These are phyloP conservation scores for Ichneumoninae sp. DNA, from an alignment of 2,888 invertebrate species.

Conservation along the genomic window DNA sequence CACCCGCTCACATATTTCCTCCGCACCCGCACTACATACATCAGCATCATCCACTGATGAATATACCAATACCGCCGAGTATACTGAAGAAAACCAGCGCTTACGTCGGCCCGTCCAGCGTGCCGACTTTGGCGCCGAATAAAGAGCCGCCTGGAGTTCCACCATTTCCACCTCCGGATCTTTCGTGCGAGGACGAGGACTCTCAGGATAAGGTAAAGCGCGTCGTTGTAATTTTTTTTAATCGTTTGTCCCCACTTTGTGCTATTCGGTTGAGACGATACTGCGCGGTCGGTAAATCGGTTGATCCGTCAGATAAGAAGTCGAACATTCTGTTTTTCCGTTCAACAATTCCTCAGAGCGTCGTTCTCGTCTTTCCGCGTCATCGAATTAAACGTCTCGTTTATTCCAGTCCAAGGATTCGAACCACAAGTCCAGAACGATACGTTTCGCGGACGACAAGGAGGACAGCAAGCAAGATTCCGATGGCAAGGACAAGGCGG, in stretches of 20 bases:
- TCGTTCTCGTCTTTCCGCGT: not conserved
- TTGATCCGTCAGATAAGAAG: not conserved
- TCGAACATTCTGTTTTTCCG: not conserved
- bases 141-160: slow-evolving; percentile 94
- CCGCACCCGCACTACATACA: slow-evolving; percentile 80
- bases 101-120: slow-evolving; percentile 81
- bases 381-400: slow-evolving; percentile 1
- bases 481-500: slow-evolving; percentile 82
- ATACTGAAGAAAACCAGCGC: slow-evolving; percentile 91
- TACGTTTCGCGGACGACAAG: slow-evolving; percentile 87
- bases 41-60: slow-evolving; percentile 84
- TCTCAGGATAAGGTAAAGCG: slow-evolving; percentile 71
- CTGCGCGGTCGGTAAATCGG: not conserved
- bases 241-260: too few species aligned
- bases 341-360: not conserved
- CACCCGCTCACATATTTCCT: slow-evolving; percentile 80
- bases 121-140: slow-evolving; percentile 80
- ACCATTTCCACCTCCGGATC: slow-evolving; percentile 92
- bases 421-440: slow-evolving; percentile 84
- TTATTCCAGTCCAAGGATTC: slow-evolving; percentile 81
- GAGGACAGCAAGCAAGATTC: slow-evolving; percentile 86
- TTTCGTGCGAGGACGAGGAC: slow-evolving; percentile 88
- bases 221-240: not conserved
- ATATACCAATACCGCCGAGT: slow-evolving; percentile 87
- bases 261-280: too few species aligned